phyloP scores from a whole-genome alignment of 2,888 invertebrate species.

The Thereva unica region DNA sequence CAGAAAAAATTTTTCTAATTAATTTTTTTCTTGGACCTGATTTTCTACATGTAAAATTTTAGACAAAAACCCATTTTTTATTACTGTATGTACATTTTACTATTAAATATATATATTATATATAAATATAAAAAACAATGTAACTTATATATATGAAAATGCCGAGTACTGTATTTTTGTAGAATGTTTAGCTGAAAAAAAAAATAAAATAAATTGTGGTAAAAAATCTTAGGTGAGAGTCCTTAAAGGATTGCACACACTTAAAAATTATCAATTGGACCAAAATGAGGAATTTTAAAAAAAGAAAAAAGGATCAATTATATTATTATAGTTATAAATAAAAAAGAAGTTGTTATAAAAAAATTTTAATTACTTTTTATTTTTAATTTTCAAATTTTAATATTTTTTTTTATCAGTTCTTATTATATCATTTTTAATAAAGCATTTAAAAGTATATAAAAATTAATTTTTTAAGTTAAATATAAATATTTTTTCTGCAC shows the following conservation, averaged over 20 bases:
- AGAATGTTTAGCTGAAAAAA: constrained; percentile 2
- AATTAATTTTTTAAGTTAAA: too few species aligned
- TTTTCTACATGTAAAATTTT: too few species aligned
- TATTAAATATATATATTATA: not conserved
- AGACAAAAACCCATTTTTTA: too few species aligned
- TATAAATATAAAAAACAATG: not conserved
- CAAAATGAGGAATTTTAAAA: constrained; percentile 38
- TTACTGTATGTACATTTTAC: not conserved
- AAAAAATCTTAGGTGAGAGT: not conserved
- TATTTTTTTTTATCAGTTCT: too few species aligned
- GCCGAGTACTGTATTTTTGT: constrained; percentile 5
- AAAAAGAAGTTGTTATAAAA: too few species aligned
- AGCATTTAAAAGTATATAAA: too few species aligned
- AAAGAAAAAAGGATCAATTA: not conserved
- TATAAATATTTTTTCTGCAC: too few species aligned
- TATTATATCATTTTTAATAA: too few species aligned
- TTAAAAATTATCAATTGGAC: constrained; percentile 27
- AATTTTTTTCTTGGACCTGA: too few species aligned
- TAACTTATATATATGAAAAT: not conserved
- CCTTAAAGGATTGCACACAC: not conserved
- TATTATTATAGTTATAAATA: not conserved
- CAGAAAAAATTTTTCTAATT: too few species aligned
- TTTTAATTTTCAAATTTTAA: too few species aligned
- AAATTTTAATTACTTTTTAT: too few species aligned
- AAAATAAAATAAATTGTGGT: not conserved